Conservation (phyloP, 2,797 vertebrate genomes). For the Gallirallus australis region DNA sequence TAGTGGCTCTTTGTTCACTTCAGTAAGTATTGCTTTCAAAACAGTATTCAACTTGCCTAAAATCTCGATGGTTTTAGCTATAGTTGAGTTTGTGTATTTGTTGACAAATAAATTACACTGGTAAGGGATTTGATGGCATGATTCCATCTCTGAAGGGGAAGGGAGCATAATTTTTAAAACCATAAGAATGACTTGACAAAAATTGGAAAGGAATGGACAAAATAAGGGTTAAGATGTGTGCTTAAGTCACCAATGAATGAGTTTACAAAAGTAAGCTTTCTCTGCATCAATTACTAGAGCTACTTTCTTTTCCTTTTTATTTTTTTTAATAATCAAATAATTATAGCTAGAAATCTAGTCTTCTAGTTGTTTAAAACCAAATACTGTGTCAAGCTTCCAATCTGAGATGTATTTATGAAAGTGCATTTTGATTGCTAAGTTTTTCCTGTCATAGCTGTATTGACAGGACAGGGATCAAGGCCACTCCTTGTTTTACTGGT, state of each 20-base stretch:
- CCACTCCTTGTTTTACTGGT: not conserved
- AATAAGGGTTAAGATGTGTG: not conserved
- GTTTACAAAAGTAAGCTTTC: not conserved
- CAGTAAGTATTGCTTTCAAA: conserved; percentile 55
- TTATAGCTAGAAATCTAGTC: not conserved
- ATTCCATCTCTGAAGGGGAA: not conserved
- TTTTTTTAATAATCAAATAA: not conserved
- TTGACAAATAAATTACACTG: not conserved
- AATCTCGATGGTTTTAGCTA: not conserved
- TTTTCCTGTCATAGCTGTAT: rapidly evolving
- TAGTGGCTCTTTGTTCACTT: conserved; percentile 29
- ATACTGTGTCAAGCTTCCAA: not conserved
- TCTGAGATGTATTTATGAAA: not conserved
- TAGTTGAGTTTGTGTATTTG: not conserved
- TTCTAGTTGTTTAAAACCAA: not conserved
- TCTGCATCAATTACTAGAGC: not conserved
- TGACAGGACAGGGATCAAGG: not conserved
- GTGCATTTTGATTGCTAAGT: not conserved
- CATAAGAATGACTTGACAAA: rapidly evolving
- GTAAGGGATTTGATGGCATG: not conserved
- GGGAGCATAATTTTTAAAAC: not conserved
- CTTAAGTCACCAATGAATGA: not conserved
- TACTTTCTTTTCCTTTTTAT: not conserved
- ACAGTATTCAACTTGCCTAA: not conserved
- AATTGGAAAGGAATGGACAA: not conserved